Conservation (phyloP, 2,888 invertebrate species). For the Andrena flavipes region DNA sequence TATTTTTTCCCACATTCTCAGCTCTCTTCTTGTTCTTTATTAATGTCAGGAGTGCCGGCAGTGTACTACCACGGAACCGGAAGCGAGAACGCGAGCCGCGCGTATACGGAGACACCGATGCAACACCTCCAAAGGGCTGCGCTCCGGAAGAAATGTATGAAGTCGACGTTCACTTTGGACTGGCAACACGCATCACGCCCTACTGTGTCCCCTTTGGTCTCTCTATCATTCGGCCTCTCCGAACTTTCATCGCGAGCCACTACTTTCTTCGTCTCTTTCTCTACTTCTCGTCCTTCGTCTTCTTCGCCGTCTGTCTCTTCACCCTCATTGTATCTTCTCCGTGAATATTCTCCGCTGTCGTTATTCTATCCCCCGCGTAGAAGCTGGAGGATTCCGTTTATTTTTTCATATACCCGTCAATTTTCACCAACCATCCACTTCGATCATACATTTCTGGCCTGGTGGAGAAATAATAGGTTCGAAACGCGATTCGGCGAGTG, state of each 20-base stretch:
- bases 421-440: conserved; percentile 42
- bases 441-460: conserved; percentile 76
- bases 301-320: background rate
- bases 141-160: conserved; percentile 83
- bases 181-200: conserved; percentile 59
- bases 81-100: conserved; percentile 79
- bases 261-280: conserved; percentile 15
- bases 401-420: background rate
- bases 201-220: conserved; percentile 39
- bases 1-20: conserved; percentile 70
- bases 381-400: conserved; percentile 7
- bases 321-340: background rate
- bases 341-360: conserved; percentile 12
- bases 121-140: conserved; percentile 81
- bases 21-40: conserved; percentile 77
- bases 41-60: conserved; percentile 81
- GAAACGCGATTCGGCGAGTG: conserved; percentile 51
- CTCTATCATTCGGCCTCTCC: background rate
- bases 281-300: conserved; percentile 2
- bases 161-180: conserved; percentile 78
- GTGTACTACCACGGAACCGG: conserved; percentile 82
- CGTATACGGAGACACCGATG: conserved; percentile 81
- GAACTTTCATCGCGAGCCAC: background rate
- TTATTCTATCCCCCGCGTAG: background rate
- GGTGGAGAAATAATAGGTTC: conserved; percentile 49